Evolutionary conservation across 2,888 invertebrate species (phyloP), one percentile per base, ranked within the genome.

Genomic region (Desoria tigrina): DNA sequence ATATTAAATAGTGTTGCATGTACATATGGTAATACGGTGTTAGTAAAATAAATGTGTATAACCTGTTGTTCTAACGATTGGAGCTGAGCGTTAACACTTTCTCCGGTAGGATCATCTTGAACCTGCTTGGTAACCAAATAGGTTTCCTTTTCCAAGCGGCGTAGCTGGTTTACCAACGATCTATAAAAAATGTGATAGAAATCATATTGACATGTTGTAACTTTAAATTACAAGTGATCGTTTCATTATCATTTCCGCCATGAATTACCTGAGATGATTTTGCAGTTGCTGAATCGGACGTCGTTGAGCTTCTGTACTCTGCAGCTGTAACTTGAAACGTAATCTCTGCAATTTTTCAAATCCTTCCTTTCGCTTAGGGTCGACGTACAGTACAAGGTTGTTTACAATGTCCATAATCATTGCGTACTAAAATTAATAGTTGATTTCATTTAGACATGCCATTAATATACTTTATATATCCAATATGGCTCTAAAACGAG

Each of bases 391-490:
- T 60, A 99, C 83, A 32, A 99, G 85, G 83, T 98, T 97, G 83
- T 99, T 99, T 2, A 99, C 92, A 76, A 99, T 91, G 81, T 99
- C 99, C 77, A 99, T 83, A 42, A 99, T 87, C 94, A 98, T 97
- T 1, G 91, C 92, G 81, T 97, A 98, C 87, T 94, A 28, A 24
- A 51, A 51, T 11, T 7, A 80, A n/a, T n/a, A n/a, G n/a, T n/a
- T n/a, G n/a, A n/a, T n/a, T n/a, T n/a, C n/a, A n/a, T n/a, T n/a
- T n/a, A n/a, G n/a, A n/a, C n/a, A 51, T 50, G 24, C 42, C 21
- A 59, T n/a, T 42, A 61, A 32, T 53, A 65, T 23, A 51, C 28
- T 28, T 7, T 11, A 50, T n/a, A 50, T 14, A 18, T 42, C 24
- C 14, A 42, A 53, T 42, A 18, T 53, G 21, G 49, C 28, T 2